These are phyloP conservation scores for Zygaena filipendulae DNA, from an alignment of 2,888 invertebrate species.

Conservation along the genomic window DNA sequence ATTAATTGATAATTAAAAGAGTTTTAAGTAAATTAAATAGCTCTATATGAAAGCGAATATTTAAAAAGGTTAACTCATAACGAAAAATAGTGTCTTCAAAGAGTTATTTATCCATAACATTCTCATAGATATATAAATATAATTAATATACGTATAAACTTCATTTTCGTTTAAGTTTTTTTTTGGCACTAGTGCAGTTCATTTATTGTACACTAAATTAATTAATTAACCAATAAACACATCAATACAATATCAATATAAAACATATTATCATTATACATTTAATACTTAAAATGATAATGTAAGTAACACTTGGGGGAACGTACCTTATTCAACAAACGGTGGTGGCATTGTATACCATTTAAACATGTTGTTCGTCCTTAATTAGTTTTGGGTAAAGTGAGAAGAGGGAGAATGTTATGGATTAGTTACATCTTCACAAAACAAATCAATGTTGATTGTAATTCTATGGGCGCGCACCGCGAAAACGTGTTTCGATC, in stretches of 20 bases:
- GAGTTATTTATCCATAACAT: slow-evolving; percentile 52
- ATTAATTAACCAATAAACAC: neutral
- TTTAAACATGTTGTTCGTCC: slow-evolving; percentile 65
- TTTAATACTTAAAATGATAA: slow-evolving; percentile 56
- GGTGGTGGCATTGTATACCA: slow-evolving; percentile 62
- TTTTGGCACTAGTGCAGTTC: slow-evolving; percentile 58
- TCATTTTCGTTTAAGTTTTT: too few species aligned
- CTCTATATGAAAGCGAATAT: too few species aligned
- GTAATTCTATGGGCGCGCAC: slow-evolving; percentile 27
- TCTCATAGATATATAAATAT: slow-evolving; percentile 28
- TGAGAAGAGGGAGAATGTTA: slow-evolving; percentile 67
- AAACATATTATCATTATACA: slow-evolving; percentile 20
- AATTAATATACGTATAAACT: slow-evolving; percentile 20
- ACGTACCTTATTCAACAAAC: slow-evolving; percentile 65
- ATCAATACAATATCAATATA: neutral
- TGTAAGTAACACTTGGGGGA: slow-evolving; percentile 48
- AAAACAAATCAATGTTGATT: slow-evolving; percentile 36
- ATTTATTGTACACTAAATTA: slow-evolving; percentile 20
- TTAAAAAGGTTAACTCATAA: too few species aligned
- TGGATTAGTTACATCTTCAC: slow-evolving; percentile 63
- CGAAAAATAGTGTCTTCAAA: too few species aligned
- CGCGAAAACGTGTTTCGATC: slow-evolving; percentile 33
- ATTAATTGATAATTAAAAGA: too few species aligned
- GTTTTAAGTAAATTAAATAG: too few species aligned
- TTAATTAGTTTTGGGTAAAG: slow-evolving; percentile 65